Base-by-base conservation (phyloP, 1,140 invertebrate genomes). In the Ptiloglossa arizonensis region DNA sequence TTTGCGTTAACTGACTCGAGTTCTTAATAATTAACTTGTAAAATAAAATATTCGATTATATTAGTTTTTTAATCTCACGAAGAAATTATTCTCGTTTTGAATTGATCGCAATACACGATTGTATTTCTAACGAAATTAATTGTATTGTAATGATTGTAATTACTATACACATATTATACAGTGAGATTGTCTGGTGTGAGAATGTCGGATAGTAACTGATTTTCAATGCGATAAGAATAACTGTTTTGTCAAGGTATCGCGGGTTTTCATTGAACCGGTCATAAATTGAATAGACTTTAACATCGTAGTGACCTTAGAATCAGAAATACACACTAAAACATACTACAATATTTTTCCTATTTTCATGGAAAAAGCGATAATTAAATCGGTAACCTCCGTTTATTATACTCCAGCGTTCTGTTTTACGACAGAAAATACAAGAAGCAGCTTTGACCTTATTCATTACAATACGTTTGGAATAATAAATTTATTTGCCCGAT, bases 321-420 rank as follows among this genome's bases (percentile, higher is more conserved):
- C 27, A 15, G 19, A 44, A 62, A 62, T 13, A 15, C 22, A 22
- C 13, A 32, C n/a, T 8, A 6, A 59, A 9, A 9, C 13, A 22
- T n/a, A 41, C 5, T 17, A 8, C 19, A 11, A 0, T 19, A 29
- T 17, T 22, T 24, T 35, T 0, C 19, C 15, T 1, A 19, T 3
- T 32, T 29, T 56, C 17, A 17, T 57, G 19, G 15, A 59, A 48
- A 29, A 4, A 15, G 24, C 17, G 59, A 24, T 27, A 5, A 48
- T 60, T 70, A 27, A 32, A 67, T 56, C 17, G 13, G n/a, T 38
- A 69, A 8, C 52, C 35, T 56, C 35, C 67, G n/a, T n/a, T 17
- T n/a, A 5, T n/a, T 27, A 63, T 9, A 15, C 11, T 24, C 11
- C 5, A 15, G 11, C 19, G n/a, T n/a, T n/a, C n/a, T 24, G 35